Evolutionary conservation across 2,113 vertebrate species (phyloP).

Genomic region (Pseudonaja textilis): DNA sequence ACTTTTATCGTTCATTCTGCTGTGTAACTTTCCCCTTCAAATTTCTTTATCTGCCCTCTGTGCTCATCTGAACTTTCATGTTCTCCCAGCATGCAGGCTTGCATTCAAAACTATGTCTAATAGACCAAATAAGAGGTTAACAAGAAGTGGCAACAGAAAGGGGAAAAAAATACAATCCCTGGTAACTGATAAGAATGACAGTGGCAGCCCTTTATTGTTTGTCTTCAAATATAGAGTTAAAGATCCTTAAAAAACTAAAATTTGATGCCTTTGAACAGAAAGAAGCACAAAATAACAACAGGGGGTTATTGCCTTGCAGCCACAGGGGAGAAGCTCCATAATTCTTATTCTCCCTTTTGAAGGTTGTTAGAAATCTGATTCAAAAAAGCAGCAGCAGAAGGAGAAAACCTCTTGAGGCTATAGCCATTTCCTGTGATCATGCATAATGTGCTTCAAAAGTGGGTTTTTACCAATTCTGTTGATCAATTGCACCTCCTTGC

Average conservation of each 20-base stretch:
- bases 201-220: conserved; percentile 95
- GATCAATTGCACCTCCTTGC: conserved; percentile 95
- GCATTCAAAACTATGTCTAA: conserved; percentile 83
- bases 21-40: conserved; percentile 77
- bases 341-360: conserved; percentile 99
- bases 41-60: conserved; percentile 81
- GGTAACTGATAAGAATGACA: conserved; percentile 95
- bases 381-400: conserved; percentile 86
- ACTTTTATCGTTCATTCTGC: conserved; percentile 77
- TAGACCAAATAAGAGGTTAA: conserved; percentile 96
- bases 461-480: conserved; percentile 95
- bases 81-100: conserved; percentile 83
- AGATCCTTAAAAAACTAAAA: conserved; percentile 98
- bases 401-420: conserved; percentile 93
- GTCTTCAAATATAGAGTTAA: conserved; percentile 98
- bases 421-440: conserved; percentile 99
- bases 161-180: conserved; percentile 82
- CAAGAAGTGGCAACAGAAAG: conserved; percentile 92
- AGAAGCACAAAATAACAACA: conserved; percentile 99
- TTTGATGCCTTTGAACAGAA: conserved; percentile 99
- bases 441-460: conserved; percentile 99
- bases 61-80: conserved; percentile 88
- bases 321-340: conserved; percentile 93
- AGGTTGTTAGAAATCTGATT: conserved; percentile 93
- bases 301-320: conserved; percentile 98